phyloP scores from a whole-genome alignment of 2,888 invertebrate genomes.

The Malthinus flaveolus region DNA sequence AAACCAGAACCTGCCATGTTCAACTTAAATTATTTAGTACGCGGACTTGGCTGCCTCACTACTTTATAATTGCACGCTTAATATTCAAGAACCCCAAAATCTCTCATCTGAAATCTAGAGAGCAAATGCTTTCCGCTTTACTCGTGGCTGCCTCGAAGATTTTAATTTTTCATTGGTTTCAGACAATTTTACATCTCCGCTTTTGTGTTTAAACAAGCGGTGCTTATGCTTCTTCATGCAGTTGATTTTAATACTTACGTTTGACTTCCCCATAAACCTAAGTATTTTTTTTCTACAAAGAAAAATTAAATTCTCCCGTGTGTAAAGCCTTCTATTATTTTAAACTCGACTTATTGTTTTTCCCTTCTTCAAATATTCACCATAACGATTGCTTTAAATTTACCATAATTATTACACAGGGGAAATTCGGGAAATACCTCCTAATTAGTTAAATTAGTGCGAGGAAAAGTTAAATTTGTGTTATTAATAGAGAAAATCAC shows the following conservation, averaged over 20 bases:
- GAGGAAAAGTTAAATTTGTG: too few species aligned
- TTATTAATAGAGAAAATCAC: too few species aligned
- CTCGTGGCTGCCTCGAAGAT: conserved; percentile 16
- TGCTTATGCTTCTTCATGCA: conserved; percentile 6
- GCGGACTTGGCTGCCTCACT: conserved; percentile 19
- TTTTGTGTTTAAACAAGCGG: conserved; percentile 14
- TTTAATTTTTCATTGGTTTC: conserved; percentile 26
- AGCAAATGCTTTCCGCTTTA: conserved; percentile 24
- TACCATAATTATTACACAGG: too few species aligned
- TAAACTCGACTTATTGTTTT: too few species aligned
- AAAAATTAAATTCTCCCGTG: too few species aligned
- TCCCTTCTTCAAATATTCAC: too few species aligned
- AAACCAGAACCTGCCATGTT: conserved; percentile 11
- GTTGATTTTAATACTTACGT: conserved; percentile 3
- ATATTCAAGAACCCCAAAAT: conserved; percentile 30
- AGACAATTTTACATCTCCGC: conserved; percentile 15
- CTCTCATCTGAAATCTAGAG: conserved; percentile 26
- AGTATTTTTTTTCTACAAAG: too few species aligned
- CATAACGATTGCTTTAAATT: too few species aligned
- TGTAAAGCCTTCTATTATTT: too few species aligned
- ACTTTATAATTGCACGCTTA: conserved; percentile 27
- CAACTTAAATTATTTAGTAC: conserved; percentile 19
- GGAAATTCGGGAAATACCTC: too few species aligned
- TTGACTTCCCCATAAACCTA: not conserved
- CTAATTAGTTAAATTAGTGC: too few species aligned